Evolutionary conservation across 92 coral and sea anemone species (phyloP).

Genomic region (Paramuricea clavata): DNA sequence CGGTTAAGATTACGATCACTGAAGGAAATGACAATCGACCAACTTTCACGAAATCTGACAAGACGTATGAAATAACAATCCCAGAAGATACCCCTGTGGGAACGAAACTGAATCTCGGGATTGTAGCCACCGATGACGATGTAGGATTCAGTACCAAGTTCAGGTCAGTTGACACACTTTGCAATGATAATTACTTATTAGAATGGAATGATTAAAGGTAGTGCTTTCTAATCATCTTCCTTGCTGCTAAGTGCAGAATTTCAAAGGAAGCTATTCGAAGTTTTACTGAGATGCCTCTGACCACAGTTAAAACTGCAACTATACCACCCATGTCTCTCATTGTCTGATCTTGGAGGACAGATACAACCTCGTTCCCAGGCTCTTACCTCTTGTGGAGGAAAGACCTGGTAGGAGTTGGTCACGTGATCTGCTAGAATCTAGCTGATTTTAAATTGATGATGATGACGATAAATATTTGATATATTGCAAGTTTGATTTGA

Average conservation of each 20-base stretch:
- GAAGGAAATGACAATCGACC: conserved; percentile 29
- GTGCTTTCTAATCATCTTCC: neutral
- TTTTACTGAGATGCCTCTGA: too few species aligned
- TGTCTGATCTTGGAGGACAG: too few species aligned
- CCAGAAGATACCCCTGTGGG: conserved; percentile 25
- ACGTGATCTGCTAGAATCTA: too few species aligned
- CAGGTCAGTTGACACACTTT: neutral
- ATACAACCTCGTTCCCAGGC: neutral
- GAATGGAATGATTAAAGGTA: neutral
- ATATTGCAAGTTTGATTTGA: too few species aligned
- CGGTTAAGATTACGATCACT: conserved; percentile 6
- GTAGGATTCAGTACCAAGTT: neutral
- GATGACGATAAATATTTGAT: too few species aligned
- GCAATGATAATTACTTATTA: neutral
- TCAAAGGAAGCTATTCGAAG: neutral
- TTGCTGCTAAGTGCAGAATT: neutral
- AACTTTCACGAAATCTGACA: neutral
- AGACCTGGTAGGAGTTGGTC: too few species aligned
- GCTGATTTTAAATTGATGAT: too few species aligned
- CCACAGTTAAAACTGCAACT: too few species aligned
- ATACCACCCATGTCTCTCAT: too few species aligned
- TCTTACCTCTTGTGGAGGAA: too few species aligned
- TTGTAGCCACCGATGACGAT: conserved; percentile 18
- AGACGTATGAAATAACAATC: conserved; percentile 4
- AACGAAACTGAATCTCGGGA: conserved; percentile 4